phyloP scores from a whole-genome alignment of 2,888 invertebrate genomes.

The Hyles lineata region DNA sequence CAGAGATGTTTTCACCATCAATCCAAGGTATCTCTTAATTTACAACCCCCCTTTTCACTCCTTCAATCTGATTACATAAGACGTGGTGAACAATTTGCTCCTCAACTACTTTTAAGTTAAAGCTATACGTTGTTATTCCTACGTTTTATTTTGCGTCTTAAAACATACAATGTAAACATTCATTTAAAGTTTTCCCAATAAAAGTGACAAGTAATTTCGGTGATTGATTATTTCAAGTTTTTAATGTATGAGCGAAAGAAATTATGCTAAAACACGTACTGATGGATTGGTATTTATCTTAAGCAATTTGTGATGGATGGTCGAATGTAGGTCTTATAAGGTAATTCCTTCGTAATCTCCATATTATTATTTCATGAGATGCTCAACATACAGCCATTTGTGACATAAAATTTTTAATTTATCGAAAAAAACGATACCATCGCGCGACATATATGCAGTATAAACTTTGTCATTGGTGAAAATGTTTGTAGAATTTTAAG shows the following conservation, averaged over 20 bases:
- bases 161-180: neutral
- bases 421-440: too few relatives aligned
- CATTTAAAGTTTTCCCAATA: neutral
- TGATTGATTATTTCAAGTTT: slow-evolving; percentile 20
- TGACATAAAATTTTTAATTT: neutral
- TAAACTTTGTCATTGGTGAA: too few relatives aligned
- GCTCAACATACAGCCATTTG: neutral
- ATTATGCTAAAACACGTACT: neutral
- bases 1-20: too few relatives aligned
- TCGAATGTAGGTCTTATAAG: neutral
- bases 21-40: too few relatives aligned
- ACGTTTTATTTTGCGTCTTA: too few relatives aligned
- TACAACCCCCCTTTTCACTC: too few relatives aligned
- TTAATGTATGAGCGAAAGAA: neutral
- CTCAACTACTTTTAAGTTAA: too few relatives aligned
- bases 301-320: neutral
- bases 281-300: slow-evolving; percentile 17
- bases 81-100: too few relatives aligned
- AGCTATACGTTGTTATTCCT: too few relatives aligned
- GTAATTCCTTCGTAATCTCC: neutral
- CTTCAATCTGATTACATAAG: too few relatives aligned
- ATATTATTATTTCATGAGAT: neutral
- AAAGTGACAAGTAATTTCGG: neutral
- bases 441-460: too few relatives aligned
- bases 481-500: too few relatives aligned